Conservation (phyloP, 2,113 vertebrate genomes). For the Melanotaenia duboulayi region DNA sequence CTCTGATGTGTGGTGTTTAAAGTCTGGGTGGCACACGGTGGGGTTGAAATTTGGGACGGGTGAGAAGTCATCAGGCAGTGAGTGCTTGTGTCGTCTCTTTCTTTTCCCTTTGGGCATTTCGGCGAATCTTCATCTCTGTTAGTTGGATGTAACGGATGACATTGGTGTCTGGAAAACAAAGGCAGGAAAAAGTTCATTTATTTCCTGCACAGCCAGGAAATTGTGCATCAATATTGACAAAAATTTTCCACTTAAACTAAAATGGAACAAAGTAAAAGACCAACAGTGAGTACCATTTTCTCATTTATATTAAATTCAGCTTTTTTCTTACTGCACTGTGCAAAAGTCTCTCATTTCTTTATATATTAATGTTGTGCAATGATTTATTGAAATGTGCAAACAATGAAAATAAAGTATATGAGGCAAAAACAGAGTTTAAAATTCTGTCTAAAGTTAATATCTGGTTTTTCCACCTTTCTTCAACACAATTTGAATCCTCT, state of each 20-base stretch:
- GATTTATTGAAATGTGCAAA: no score
- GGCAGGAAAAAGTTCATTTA: constrained; percentile 60
- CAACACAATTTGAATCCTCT: no score
- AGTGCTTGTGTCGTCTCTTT: constrained; percentile 89
- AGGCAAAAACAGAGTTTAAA: no score
- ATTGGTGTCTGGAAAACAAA: constrained; percentile 91
- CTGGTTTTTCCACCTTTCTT: no score
- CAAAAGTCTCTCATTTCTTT: background rate
- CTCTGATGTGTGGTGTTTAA: constrained; percentile 38
- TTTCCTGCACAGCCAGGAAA: constrained; percentile 44
- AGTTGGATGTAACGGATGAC: constrained; percentile 98
- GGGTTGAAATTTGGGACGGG: constrained; percentile 62
- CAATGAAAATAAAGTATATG: no score
- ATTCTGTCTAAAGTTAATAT: no score
- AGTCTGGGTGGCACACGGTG: constrained; percentile 60
- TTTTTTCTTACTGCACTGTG: background rate
- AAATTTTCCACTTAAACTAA: constrained; percentile 32
- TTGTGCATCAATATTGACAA: constrained; percentile 8
- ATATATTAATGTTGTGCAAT: no score
- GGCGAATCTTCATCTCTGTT: constrained; percentile 98
- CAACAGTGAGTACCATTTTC: background rate
- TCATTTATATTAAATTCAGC: no score
- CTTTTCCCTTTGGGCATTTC: constrained; percentile 93
- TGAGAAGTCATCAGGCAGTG: constrained; percentile 27
- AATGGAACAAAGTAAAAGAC: background rate